Percentiles rank a stretch among this genome's conserved stretches.
Evolutionary conservation across 2,113 vertebrate genomes (phyloP).

Genomic region (Macrotus californicus): DNA sequence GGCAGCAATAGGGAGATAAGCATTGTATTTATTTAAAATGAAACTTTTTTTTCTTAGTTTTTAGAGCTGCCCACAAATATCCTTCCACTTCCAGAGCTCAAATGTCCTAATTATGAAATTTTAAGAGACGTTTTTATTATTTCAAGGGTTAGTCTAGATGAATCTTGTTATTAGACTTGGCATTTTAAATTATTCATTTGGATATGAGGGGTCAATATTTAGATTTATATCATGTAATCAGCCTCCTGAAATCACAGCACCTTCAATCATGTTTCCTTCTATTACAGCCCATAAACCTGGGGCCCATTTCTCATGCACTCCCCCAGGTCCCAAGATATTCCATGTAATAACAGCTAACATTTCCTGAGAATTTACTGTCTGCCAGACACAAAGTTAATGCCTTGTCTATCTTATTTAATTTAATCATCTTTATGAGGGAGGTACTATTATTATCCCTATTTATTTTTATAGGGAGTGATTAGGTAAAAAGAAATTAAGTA

Average conservation of each 20-base stretch:
- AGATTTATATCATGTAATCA: neutral
- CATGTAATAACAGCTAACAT: neutral
- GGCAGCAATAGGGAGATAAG: neutral
- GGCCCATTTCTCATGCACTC: neutral
- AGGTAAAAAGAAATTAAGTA: neutral
- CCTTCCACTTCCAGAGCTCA: neutral
- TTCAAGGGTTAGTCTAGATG: neutral
- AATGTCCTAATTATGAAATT: neutral
- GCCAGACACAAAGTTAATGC: neutral
- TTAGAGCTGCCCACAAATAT: neutral
- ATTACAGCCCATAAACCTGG: neutral
- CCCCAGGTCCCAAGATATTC: neutral
- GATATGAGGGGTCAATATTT: constrained; percentile 20
- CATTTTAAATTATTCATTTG: constrained; percentile 42
- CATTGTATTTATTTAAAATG: constrained; percentile 24
- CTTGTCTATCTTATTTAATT: neutral
- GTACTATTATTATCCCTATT: neutral
- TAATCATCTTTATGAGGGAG: neutral
- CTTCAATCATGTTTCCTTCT: neutral
- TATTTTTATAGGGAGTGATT: neutral
- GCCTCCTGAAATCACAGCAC: neutral
- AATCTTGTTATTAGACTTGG: neutral
- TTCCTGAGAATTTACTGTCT: neutral
- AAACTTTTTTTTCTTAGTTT: neutral
- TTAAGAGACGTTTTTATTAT: neutral